phyloP scores from a whole-genome alignment of 2,888 invertebrate species.

The Siphlonurus alternatus region DNA sequence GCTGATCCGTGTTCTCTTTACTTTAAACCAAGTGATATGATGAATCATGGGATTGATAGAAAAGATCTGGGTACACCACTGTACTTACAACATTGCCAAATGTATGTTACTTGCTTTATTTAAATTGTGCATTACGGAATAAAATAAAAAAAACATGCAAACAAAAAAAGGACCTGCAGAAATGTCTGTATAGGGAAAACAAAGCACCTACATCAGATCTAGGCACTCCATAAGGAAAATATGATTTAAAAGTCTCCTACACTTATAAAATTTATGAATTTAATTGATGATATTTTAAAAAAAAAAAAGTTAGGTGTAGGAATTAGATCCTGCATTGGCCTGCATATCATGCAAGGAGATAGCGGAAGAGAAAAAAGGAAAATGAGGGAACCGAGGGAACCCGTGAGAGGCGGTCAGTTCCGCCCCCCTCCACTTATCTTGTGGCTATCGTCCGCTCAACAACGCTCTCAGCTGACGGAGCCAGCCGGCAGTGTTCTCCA shows the following conservation, averaged over 20 bases:
- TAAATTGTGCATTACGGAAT: too few relatives aligned
- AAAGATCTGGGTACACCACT: too few relatives aligned
- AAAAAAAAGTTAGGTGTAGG: neutral
- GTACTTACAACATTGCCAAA: too few relatives aligned
- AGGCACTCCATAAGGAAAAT: neutral
- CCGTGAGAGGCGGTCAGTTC: neutral
- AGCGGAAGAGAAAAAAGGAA: neutral
- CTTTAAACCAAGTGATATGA: too few relatives aligned
- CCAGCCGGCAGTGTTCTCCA: slow-evolving; percentile 3
- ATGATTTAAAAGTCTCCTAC: neutral
- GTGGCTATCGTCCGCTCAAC: slow-evolving; percentile 7
- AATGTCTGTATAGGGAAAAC: neutral
- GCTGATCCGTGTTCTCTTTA: too few relatives aligned
- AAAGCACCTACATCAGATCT: neutral
- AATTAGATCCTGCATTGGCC: slow-evolving; percentile 10
- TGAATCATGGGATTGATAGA: too few relatives aligned
- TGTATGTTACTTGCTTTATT: too few relatives aligned
- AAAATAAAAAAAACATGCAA: too few relatives aligned
- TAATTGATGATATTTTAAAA: too few relatives aligned
- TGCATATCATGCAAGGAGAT: slow-evolving; percentile 9
- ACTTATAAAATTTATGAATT: neutral
- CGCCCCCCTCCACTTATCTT: slow-evolving; percentile 6
- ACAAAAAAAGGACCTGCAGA: neutral
- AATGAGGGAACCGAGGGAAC: neutral
- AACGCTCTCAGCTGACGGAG: too few relatives aligned